phyloP scores from a whole-genome alignment of 2,797 vertebrate genomes.

The Myripristis murdjan region DNA sequence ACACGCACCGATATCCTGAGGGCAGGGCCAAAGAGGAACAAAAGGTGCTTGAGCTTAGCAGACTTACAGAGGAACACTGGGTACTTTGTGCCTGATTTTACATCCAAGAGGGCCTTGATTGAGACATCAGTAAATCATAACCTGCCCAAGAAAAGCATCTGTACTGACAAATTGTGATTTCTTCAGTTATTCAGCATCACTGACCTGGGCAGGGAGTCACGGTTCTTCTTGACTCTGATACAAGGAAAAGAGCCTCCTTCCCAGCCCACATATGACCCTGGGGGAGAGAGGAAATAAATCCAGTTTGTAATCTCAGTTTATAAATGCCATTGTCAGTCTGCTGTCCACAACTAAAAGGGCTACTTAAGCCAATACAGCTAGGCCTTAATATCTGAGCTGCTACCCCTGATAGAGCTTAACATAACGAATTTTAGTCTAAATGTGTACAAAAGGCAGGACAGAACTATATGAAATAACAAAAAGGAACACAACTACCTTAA shows the following conservation, averaged over 20 bases:
- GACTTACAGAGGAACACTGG: not conserved
- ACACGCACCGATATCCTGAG: slow-evolving; percentile 88
- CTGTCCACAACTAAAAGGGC: not conserved
- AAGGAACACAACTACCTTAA: too few species aligned
- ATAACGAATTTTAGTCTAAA: too few species aligned
- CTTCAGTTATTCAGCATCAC: slow-evolving; percentile 17
- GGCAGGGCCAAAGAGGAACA: slow-evolving; percentile 1
- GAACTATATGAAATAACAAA: too few species aligned
- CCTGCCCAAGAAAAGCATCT: not conserved
- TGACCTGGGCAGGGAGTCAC: slow-evolving; percentile 83
- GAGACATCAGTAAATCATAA: not conserved
- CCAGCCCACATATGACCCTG: slow-evolving; percentile 91
- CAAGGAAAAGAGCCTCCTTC: slow-evolving; percentile 90
- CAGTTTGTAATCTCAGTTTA: not conserved
- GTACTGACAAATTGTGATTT: not conserved
- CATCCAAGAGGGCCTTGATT: not conserved
- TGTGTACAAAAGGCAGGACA: too few species aligned
- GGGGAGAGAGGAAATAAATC: slow-evolving; percentile 9
- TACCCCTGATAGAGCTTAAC: too few species aligned
- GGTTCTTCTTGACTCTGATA: slow-evolving; percentile 88
- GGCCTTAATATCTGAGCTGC: too few species aligned
- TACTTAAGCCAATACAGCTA: not conserved
- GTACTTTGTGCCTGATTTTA: not conserved
- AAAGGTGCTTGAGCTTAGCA: not conserved
- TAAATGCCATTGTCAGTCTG: not conserved